A percentile compares a stretch with the other conserved stretches of the same genome.
Conservation (phyloP, 2,797 vertebrate genomes). For the Takifugu rubripes region DNA sequence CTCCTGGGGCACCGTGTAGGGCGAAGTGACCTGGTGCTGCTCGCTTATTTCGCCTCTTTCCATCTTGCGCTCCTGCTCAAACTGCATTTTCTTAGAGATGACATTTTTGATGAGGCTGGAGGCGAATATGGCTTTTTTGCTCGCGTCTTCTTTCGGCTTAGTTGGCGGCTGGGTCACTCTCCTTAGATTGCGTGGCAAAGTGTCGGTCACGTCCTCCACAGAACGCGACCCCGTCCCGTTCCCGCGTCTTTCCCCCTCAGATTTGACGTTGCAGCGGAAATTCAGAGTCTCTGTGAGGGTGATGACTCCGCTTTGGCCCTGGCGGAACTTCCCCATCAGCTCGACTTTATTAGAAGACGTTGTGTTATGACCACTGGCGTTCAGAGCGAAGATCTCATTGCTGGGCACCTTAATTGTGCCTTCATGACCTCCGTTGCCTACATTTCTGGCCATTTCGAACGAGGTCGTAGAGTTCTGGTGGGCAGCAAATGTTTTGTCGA, state of each 20-base stretch:
- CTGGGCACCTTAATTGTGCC: constrained; percentile 70
- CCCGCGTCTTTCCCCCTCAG: constrained; percentile 65
- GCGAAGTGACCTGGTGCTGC: constrained; percentile 47
- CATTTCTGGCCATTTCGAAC: constrained; percentile 64
- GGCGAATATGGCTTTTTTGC: constrained; percentile 90
- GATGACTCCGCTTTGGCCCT: constrained; percentile 76
- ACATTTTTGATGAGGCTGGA: constrained; percentile 94
- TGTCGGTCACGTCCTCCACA: constrained; percentile 79
- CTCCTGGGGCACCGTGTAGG: constrained; percentile 53
- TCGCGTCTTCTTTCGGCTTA: constrained; percentile 78
- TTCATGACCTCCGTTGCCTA: constrained; percentile 51
- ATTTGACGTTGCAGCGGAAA: constrained; percentile 80
- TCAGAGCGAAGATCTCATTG: constrained; percentile 77
- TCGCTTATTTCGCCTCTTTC: constrained; percentile 91
- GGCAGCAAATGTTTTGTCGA: constrained; percentile 73
- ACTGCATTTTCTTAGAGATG: constrained; percentile 96
- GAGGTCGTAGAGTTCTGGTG: constrained; percentile 61
- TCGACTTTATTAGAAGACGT: constrained; percentile 65
- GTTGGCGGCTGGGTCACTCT: constrained; percentile 59
- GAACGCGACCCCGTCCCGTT: constrained; percentile 74
- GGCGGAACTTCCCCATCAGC: constrained; percentile 70
- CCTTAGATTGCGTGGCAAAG: constrained; percentile 62
- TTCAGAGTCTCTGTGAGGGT: constrained; percentile 85
- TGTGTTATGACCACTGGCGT: constrained; percentile 54
- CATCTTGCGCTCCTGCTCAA: constrained; percentile 95